These are phyloP conservation scores for Clarias fuscus DNA, from an alignment of 2,797 vertebrate genomes.

Conservation along the genomic window DNA sequence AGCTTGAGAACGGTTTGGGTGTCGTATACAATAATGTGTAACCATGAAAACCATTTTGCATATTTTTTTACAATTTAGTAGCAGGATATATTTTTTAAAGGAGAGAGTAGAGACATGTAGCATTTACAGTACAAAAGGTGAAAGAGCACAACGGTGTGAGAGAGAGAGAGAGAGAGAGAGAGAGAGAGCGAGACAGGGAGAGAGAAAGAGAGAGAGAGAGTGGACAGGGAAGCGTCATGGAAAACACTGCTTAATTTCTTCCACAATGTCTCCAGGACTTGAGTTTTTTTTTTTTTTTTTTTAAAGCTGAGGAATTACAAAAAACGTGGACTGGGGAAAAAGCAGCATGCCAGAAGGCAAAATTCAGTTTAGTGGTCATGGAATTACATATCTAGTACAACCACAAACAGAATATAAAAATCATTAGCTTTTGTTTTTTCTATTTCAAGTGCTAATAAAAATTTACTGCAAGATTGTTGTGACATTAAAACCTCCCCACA, in stretches of 20 bases:
- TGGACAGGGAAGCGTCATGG: conserved; percentile 36
- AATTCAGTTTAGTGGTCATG: neutral
- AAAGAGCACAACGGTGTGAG: neutral
- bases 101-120: neutral
- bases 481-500: neutral
- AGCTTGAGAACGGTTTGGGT: neutral
- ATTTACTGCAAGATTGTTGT: neutral
- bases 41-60: neutral
- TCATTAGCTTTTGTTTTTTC: neutral
- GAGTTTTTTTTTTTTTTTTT: conserved; percentile 3
- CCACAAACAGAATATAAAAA: neutral
- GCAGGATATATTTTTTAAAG: neutral
- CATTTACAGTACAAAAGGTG: neutral
- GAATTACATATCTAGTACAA: neutral
- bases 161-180: neutral
- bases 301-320: conserved; percentile 6
- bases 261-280: conserved; percentile 45
- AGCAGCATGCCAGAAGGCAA: neutral
- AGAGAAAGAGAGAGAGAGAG: neutral
- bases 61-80: neutral
- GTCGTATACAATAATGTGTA: neutral
- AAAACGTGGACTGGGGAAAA: conserved; percentile 4
- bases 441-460: neutral
- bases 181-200: neutral
- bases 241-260: conserved; percentile 53